Percentiles rank a stretch among this genome's conserved stretches.
These are phyloP conservation scores for Ceuthmochares aereus DNA, from an alignment of 2,113 vertebrate genomes.

Conservation along the genomic window DNA sequence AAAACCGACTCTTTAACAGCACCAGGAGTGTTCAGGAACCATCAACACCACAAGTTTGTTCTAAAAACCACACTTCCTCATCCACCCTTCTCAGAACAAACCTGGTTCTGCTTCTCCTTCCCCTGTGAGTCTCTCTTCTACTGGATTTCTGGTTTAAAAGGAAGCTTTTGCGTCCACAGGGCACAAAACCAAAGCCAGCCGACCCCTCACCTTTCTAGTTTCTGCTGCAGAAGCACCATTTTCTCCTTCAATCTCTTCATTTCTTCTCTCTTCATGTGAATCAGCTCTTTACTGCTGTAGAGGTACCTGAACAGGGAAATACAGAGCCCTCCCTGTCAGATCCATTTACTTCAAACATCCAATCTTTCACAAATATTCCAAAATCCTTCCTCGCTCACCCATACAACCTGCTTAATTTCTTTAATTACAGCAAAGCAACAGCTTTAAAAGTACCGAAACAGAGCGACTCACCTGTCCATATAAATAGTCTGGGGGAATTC, in stretches of 20 bases:
- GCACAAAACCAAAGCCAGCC: not conserved
- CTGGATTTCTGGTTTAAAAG: not conserved
- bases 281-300: conserved; percentile 87
- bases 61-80: not conserved
- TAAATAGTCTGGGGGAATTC: conserved; percentile 94
- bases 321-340: not conserved
- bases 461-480: conserved; percentile 91
- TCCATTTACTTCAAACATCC: not conserved
- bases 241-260: conserved; percentile 87
- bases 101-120: not conserved
- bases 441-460: not conserved
- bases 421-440: not conserved
- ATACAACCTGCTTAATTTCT: not conserved
- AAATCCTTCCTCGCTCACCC: not conserved
- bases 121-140: not conserved
- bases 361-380: not conserved
- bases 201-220: conserved; percentile 85
- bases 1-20: not conserved
- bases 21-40: not conserved
- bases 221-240: conserved; percentile 85
- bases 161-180: not conserved
- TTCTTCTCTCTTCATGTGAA: conserved; percentile 86
- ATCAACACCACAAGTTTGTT: not conserved
- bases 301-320: conserved; percentile 83
- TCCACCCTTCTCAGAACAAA: not conserved